Evolutionary conservation across 2,797 vertebrate species (phyloP).

Genomic region (Erithacus rubecula): DNA sequence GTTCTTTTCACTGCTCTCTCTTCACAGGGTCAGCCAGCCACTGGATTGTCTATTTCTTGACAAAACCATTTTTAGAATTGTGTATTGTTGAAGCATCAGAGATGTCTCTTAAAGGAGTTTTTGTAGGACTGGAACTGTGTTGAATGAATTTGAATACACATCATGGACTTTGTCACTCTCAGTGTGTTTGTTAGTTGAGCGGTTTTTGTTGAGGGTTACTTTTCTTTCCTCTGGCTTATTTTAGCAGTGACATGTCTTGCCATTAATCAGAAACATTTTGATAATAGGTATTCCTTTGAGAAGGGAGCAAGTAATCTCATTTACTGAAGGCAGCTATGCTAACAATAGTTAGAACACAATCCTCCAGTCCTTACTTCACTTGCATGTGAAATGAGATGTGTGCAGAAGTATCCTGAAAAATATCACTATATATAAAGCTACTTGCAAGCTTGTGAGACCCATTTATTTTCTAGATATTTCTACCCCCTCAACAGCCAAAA

Average conservation of each 20-base stretch:
- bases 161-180: background rate
- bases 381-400: background rate
- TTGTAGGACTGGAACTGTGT: background rate
- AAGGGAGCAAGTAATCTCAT: background rate
- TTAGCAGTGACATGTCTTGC: background rate
- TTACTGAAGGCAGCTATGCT: background rate
- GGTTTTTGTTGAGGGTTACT: background rate
- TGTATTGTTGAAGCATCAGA: background rate
- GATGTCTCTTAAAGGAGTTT: background rate
- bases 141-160: background rate
- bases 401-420: background rate
- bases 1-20: background rate
- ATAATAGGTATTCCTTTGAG: background rate
- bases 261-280: background rate
- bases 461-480: background rate
- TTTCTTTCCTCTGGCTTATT: background rate
- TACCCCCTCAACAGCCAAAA: background rate
- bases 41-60: background rate
- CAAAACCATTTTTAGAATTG: background rate
- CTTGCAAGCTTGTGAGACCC: background rate
- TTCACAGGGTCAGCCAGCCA: accelerated
- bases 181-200: background rate
- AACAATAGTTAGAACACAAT: background rate
- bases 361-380: background rate
- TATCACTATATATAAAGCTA: background rate